Base-by-base conservation (phyloP, 2,888 invertebrate species). In the Oligia latruncula region DNA sequence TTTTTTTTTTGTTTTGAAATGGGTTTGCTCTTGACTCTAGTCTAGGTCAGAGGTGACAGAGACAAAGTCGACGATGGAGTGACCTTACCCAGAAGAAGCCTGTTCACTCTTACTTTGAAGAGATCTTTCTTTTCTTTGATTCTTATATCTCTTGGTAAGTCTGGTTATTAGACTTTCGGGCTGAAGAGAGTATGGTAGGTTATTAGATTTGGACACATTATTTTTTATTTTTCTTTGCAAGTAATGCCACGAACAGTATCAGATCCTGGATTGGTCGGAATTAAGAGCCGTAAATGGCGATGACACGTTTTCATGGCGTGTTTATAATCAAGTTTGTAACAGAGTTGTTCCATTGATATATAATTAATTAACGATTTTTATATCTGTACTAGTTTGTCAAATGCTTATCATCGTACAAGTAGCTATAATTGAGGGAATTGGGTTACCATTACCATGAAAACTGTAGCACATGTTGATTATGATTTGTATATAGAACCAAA, bases 391-490 rank as follows among this genome's bases (percentile, higher is more conserved):
- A 83, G 35, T 80, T 77, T 49, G 29, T 52, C 58, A 58, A 71
- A 55, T 29, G 49, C 71, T 80, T 85, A 85, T 82, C 81, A n/a
- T 46, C 15, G 35, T 68, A 20, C 85, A 68, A 80, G 71, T 80
- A 85, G 58, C 35, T 49, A 35, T 29, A 60, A 83, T 71, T 83
- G 71, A 40, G 85, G 81, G 55, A 80, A 80, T 35, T 80, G 29
- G 81, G 81, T 82, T 84, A 83, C 65, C 20, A 66, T 77, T 40
- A 4, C n/a, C 20, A 79, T 76, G 77, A 23, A 17, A 29, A 64
- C 46, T 75, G 43, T 43, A 65, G 55, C 17, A 29, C 8, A 40
- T 81, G 49, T 60, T 60, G 49, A 74, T 23, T 62, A 20, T 55
- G 23, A 29, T 43, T 60, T 23, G 0, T 23, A 68, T 23, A 68